phyloP scores from a whole-genome alignment of 2,113 vertebrate genomes.

The Ardeotis arabs region DNA sequence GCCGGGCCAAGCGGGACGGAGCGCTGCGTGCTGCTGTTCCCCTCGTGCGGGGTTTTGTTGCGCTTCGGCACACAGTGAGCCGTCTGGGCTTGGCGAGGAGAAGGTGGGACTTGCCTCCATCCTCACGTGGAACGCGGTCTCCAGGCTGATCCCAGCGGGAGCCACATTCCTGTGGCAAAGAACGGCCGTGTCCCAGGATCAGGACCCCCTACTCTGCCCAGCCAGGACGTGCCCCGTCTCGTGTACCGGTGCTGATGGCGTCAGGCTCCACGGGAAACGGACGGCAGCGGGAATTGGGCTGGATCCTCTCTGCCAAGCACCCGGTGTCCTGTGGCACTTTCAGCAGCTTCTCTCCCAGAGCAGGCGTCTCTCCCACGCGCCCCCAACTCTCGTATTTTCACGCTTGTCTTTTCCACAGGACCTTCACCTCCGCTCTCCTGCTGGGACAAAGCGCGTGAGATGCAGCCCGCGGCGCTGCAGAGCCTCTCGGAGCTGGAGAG shows the following conservation, averaged over 20 bases:
- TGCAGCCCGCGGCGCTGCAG: slow-evolving; percentile 48
- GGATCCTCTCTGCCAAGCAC: background rate
- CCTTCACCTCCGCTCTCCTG: background rate
- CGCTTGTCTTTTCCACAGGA: background rate
- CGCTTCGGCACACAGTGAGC: background rate
- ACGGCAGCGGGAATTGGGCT: background rate
- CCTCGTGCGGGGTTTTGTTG: no score
- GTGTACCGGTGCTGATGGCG: background rate
- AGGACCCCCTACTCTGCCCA: background rate
- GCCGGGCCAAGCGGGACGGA: background rate
- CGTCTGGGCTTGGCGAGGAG: background rate
- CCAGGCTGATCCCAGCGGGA: background rate
- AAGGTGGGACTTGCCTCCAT: background rate
- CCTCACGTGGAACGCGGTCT: background rate
- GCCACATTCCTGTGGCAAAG: background rate
- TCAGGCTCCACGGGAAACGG: background rate
- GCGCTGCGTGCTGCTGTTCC: background rate
- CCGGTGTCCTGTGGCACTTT: background rate
- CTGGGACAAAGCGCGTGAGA: background rate
- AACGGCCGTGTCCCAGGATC: background rate
- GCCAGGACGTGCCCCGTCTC: background rate
- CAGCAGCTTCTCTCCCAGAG: background rate
- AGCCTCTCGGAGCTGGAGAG: slow-evolving; percentile 56
- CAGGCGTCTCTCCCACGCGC: accelerated
- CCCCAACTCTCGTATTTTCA: background rate